phyloP scores from a whole-genome alignment of 2,888 invertebrate species.

The Podotricha telesiphe region DNA sequence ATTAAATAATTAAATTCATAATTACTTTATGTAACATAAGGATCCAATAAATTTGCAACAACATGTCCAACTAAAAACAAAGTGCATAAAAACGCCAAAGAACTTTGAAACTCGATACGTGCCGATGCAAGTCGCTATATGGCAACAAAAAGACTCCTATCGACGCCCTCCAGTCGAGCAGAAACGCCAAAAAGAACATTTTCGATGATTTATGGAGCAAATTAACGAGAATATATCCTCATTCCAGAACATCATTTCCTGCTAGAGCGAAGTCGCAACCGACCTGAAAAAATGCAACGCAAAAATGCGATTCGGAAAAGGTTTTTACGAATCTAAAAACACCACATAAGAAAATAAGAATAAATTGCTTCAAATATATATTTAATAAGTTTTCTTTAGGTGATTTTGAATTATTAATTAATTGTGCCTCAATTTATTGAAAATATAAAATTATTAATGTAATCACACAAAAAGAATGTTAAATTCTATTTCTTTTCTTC shows the following conservation, averaged over 20 bases:
- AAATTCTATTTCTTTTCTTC: too few relatives aligned
- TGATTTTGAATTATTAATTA: too few relatives aligned
- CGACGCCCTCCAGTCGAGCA: conserved; percentile 55
- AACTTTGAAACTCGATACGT: conserved; percentile 65
- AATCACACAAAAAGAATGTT: too few relatives aligned
- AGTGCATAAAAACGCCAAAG: conserved; percentile 55
- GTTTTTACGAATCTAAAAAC: conserved; percentile 15
- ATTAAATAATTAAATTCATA: too few relatives aligned
- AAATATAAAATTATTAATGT: too few relatives aligned
- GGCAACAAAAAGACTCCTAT: conserved; percentile 72
- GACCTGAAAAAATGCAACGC: conserved; percentile 64
- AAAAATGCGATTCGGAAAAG: conserved; percentile 56
- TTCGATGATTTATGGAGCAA: conserved; percentile 83
- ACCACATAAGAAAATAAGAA: background rate
- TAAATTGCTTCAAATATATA: background rate
- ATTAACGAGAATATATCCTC: conserved; percentile 84
- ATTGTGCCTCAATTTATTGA: too few relatives aligned
- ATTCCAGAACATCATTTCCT: conserved; percentile 82
- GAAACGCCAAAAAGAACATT: conserved; percentile 73
- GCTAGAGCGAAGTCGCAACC: conserved; percentile 74
- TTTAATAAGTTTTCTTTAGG: background rate
- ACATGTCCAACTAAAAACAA: conserved; percentile 44
- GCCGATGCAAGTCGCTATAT: conserved; percentile 56
- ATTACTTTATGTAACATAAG: conserved; percentile 27
- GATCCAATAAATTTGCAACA: conserved; percentile 42